Conservation (phyloP, 2,888 invertebrate genomes). For the Aricia artaxerxes region DNA sequence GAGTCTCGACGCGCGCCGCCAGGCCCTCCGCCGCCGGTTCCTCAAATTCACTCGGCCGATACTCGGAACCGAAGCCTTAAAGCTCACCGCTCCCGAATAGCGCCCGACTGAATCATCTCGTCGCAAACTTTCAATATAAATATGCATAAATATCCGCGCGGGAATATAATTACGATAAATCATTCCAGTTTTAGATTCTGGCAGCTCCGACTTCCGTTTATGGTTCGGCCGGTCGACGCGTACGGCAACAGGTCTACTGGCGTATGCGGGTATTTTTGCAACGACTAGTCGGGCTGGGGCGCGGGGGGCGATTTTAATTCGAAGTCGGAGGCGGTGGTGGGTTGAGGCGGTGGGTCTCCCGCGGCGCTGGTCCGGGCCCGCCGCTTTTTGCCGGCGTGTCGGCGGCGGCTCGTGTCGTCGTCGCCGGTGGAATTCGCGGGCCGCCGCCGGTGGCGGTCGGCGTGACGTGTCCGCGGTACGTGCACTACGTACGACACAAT, state of each 20-base stretch:
- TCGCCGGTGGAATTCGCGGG: slow-evolving; percentile 79
- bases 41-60: slow-evolving; percentile 63
- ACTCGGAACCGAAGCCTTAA: slow-evolving; percentile 69
- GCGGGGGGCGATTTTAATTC: slow-evolving; percentile 30
- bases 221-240: slow-evolving; percentile 17
- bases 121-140: slow-evolving; percentile 20
- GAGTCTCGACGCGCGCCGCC: slow-evolving; percentile 67
- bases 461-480: slow-evolving; percentile 77
- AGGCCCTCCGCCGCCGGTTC: slow-evolving; percentile 59
- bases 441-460: slow-evolving; percentile 79
- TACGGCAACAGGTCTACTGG: slow-evolving; percentile 27
- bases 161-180: slow-evolving; percentile 30
- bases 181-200: slow-evolving; percentile 28
- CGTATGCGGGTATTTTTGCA: slow-evolving; percentile 32
- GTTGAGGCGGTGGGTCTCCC: slow-evolving; percentile 54
- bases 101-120: slow-evolving; percentile 25
- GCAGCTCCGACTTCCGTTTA: neutral
- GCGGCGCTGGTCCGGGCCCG: slow-evolving; percentile 64
- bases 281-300: slow-evolving; percentile 31
- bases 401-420: slow-evolving; percentile 79
- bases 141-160: slow-evolving; percentile 30
- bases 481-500: slow-evolving; percentile 76
- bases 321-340: slow-evolving; percentile 32
- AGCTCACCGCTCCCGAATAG: slow-evolving; percentile 47
- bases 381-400: slow-evolving; percentile 72